Evolutionary conservation across 2,113 vertebrate species (phyloP).

Genomic region (Mixornis gularis): DNA sequence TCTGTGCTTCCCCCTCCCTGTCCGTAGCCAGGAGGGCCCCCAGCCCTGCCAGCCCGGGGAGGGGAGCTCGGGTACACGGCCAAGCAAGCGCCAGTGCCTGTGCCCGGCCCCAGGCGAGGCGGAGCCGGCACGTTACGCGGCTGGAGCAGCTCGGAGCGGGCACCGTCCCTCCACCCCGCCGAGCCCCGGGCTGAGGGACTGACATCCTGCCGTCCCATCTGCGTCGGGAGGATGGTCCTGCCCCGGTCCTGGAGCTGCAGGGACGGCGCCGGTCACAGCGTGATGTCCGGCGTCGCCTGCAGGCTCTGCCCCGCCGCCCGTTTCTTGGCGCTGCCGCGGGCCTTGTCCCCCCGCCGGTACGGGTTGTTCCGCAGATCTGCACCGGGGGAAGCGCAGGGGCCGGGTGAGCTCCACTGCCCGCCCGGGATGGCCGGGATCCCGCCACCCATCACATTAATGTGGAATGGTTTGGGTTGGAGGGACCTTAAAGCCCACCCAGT

Average conservation of each 20-base stretch:
- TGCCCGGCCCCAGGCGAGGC: fast-evolving
- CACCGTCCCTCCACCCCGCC: not conserved
- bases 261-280: slow-evolving; percentile 67
- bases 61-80: not conserved
- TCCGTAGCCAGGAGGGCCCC: not conserved
- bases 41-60: not conserved
- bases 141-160: not conserved
- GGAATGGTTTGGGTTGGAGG: not conserved
- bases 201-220: not conserved
- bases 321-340: slow-evolving; percentile 80
- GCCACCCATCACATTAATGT: fast-evolving
- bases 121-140: not conserved
- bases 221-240: not conserved
- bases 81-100: not conserved
- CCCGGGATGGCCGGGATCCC: fast-evolving
- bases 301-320: slow-evolving; percentile 74
- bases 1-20: not conserved
- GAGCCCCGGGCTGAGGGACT: not conserved
- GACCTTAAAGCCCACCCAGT: not conserved
- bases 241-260: not conserved
- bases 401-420: not conserved
- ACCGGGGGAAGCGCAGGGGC: not conserved
- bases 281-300: slow-evolving; percentile 81
- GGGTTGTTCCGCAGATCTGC: slow-evolving; percentile 90
- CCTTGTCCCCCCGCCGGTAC: slow-evolving; percentile 81